phyloP scores from a whole-genome alignment of 2,797 vertebrate species.

The Acanthurus leucopareius region DNA sequence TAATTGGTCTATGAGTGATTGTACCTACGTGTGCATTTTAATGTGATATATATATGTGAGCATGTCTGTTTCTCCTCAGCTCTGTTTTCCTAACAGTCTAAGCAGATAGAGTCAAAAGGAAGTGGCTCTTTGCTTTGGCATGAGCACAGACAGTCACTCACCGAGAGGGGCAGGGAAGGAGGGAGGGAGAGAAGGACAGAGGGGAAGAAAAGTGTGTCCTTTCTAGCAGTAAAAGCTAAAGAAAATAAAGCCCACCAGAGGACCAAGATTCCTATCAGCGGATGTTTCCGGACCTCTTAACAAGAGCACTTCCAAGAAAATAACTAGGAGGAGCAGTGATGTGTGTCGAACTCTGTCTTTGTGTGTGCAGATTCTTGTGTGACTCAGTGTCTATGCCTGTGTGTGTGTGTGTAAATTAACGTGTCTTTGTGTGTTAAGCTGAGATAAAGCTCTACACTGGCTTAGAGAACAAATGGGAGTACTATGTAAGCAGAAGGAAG shows the following conservation, averaged over 20 bases:
- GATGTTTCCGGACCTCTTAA: conserved; percentile 81
- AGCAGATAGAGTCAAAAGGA: conserved; percentile 69
- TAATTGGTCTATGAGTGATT: conserved; percentile 45
- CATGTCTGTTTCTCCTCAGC: conserved; percentile 62
- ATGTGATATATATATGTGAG: conserved; percentile 53
- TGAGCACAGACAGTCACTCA: conserved; percentile 73
- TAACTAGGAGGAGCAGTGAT: conserved; percentile 71
- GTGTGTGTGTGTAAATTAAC: conserved; percentile 59
- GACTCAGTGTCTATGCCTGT: conserved; percentile 24
- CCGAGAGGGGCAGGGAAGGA: conserved; percentile 52
- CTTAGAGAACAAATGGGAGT: conserved; percentile 75
- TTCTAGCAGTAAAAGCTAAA: conserved; percentile 77
- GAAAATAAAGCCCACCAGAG: conserved; percentile 81
- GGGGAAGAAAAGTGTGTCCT: conserved; percentile 70
- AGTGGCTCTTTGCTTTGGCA: conserved; percentile 81
- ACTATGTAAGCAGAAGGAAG: conserved; percentile 70
- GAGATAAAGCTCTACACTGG: conserved; percentile 65
- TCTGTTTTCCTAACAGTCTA: conserved; percentile 69
- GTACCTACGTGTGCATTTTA: conserved; percentile 47
- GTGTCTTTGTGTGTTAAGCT: conserved; percentile 65
- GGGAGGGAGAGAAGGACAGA: conserved; percentile 47
- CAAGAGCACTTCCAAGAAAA: conserved; percentile 80
- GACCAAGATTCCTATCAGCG: conserved; percentile 81
- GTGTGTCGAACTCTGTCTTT: conserved; percentile 62
- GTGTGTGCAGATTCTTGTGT: conserved; percentile 20